A percentile compares a stretch with the other conserved stretches of the same genome.
phyloP scores from a whole-genome alignment of 2,797 vertebrate genomes.

The Aplochiton taeniatus region DNA sequence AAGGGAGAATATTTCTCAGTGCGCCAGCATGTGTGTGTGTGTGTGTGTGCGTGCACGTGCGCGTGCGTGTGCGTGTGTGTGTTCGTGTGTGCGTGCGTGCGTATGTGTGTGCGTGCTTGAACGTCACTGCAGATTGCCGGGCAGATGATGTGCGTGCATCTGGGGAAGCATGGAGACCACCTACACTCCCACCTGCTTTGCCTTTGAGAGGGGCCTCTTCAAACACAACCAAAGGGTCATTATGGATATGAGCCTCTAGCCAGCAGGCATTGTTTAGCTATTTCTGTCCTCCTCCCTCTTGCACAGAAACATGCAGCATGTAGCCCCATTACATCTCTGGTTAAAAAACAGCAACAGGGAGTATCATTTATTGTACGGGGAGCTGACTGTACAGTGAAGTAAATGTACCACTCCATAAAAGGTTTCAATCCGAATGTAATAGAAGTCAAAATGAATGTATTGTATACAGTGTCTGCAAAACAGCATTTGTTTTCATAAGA shows the following conservation, averaged over 20 bases:
- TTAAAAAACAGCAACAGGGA: slow-evolving; percentile 54
- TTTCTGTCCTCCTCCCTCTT: slow-evolving; percentile 68
- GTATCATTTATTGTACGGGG: slow-evolving; percentile 22
- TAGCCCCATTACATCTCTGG: slow-evolving; percentile 57
- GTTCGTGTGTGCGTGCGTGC: neutral
- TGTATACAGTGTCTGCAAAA: neutral
- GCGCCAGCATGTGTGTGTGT: neutral
- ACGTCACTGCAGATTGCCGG: slow-evolving; percentile 24
- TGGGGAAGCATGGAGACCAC: slow-evolving; percentile 61
- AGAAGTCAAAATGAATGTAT: slow-evolving; percentile 16
- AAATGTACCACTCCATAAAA: neutral
- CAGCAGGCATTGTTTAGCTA: slow-evolving; percentile 67
- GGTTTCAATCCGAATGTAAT: too few species aligned
- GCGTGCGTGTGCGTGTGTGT: neutral
- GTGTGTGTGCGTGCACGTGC: neutral
- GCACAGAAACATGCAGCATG: slow-evolving; percentile 46
- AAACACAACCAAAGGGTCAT: slow-evolving; percentile 69
- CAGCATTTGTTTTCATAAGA: too few species aligned
- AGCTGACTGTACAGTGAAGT: slow-evolving; percentile 5
- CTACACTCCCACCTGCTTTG: slow-evolving; percentile 71
- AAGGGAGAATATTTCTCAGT: neutral
- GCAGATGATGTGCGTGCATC: slow-evolving; percentile 46
- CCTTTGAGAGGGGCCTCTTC: slow-evolving; percentile 69
- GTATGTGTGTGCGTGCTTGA: neutral
- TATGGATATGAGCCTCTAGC: slow-evolving; percentile 66